Base-by-base conservation (phyloP, 2,797 vertebrate species). In the Sphenopsis melanotis region DNA sequence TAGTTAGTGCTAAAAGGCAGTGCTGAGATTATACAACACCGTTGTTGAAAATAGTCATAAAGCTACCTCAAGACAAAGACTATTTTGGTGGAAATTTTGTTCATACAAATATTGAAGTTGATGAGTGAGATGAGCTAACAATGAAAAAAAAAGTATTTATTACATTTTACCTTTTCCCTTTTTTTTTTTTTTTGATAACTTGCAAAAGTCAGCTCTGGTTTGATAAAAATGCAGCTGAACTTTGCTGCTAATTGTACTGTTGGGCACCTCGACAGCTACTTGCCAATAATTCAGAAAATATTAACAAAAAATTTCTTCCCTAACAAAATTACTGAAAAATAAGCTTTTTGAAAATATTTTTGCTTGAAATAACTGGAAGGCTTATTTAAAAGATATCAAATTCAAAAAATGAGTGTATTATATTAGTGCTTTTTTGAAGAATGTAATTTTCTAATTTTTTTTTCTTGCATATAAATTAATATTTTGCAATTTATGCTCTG, bases 381-480 rank as follows among this genome's bases (percentile, higher is more conserved):
- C 15, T 15, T 68, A 63, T 83, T 95, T 66, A 59, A 90, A 96
- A 91, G 10, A 78, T 87, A 85, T 69, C 27, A 93, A 81, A 61
- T 87, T 20, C 9, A 85, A 85, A 75, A 89, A 44, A 26, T 8
- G 0, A 59, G 3, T 11, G 41, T 46, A 53, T 59, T 46, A 20
- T 60, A 59, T 75, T 37, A 75, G 59, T 39, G 7, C 12, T 89
- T 94, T 94, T 95, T 91, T 64, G n/a, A 90, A 90, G 89, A 96
- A 87, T n/a, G n/a, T 6, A 14, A 82, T 82, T 89, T 92, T 84
- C 80, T 82, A 80, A 69, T 91, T 92, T 92, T 84, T 69, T 83
- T 76, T 66, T 53, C 60, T 90, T 63, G 18, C 76, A 93, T 94
- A 90, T 92, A 96, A 96, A 97, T 95, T 78, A 89, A 32, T 93